phyloP scores from a whole-genome alignment of 2,797 vertebrate species.

The Sitta carolinensis region DNA sequence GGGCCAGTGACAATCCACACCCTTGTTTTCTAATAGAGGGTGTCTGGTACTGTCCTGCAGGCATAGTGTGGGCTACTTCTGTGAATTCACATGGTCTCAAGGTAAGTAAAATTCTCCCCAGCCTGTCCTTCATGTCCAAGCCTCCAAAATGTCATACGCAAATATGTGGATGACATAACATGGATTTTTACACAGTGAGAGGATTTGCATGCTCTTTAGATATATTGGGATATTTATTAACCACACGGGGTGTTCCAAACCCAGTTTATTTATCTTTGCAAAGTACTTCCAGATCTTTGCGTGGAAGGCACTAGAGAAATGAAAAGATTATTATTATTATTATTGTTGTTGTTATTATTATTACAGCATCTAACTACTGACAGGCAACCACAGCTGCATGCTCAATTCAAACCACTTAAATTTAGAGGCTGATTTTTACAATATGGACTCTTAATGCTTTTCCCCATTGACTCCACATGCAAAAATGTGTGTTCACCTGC shows the following conservation, averaged over 20 bases:
- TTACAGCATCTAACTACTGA: conserved; percentile 58
- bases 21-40: not conserved
- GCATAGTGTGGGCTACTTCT: not conserved
- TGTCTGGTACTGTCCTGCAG: not conserved
- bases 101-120: conserved; percentile 26
- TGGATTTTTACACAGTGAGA: not conserved
- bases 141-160: not conserved
- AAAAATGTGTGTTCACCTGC: conserved; percentile 54
- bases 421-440: conserved; percentile 53
- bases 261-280: conserved; percentile 63
- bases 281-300: conserved; percentile 65
- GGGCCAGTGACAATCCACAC: not conserved
- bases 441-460: conserved; percentile 48
- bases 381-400: conserved; percentile 54
- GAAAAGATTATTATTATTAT: conserved; percentile 65
- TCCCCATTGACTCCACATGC: conserved; percentile 19
- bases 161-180: not conserved
- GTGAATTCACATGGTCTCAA: not conserved
- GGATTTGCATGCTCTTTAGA: conserved; percentile 15
- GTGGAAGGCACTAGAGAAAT: conserved; percentile 63
- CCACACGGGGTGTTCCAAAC: conserved; percentile 38
- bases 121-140: not conserved
- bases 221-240: conserved; percentile 58
- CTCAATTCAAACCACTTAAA: conserved; percentile 49
- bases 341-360: conserved; percentile 60